Percentiles rank a stretch among this genome's conserved stretches.
These are phyloP conservation scores for Eupleurogrammus muticus DNA, from an alignment of 2,797 vertebrate genomes.

Conservation along the genomic window DNA sequence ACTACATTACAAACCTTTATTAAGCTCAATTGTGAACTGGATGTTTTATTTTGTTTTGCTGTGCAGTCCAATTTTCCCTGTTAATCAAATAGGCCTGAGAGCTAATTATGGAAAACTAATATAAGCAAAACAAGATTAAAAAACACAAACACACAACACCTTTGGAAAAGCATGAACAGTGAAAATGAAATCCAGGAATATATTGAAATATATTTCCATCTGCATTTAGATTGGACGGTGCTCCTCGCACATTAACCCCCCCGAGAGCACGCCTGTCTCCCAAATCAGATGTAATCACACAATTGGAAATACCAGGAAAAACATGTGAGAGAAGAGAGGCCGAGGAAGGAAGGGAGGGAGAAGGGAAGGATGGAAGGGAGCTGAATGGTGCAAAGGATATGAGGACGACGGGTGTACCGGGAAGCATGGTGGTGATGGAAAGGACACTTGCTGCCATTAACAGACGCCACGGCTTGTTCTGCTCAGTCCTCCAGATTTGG, in stretches of 20 bases:
- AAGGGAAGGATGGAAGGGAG: conserved; percentile 32
- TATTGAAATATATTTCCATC: conserved; percentile 69
- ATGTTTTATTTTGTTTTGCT: conserved; percentile 9
- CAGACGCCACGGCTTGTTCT: conserved; percentile 56
- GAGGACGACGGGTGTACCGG: conserved; percentile 46
- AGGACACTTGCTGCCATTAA: conserved; percentile 67
- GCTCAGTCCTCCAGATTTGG: conserved; percentile 30
- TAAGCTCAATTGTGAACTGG: conserved; percentile 22
- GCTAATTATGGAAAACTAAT: conserved; percentile 31
- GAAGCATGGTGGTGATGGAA: conserved; percentile 61
- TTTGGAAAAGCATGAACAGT: conserved; percentile 46
- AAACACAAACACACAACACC: conserved; percentile 24
- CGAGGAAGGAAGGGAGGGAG: conserved; percentile 2
- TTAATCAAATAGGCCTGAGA: conserved; percentile 28
- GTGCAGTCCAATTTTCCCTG: conserved; percentile 16
- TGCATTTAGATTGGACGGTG: conserved; percentile 77
- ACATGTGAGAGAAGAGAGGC: conserved; percentile 12
- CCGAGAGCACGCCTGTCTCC: conserved; percentile 50
- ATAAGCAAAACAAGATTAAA: conserved; percentile 26
- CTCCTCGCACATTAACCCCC: conserved; percentile 68
- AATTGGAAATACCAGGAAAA: conserved; percentile 56
- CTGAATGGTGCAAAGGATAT: conserved; percentile 38
- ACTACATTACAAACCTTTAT: conserved; percentile 18
- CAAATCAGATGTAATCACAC: conserved; percentile 73
- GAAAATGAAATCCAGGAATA: conserved; percentile 61